A percentile compares a stretch with the other conserved stretches of the same genome.
Conservation (phyloP, 2,888 invertebrate species). For the Drosophila dives region DNA sequence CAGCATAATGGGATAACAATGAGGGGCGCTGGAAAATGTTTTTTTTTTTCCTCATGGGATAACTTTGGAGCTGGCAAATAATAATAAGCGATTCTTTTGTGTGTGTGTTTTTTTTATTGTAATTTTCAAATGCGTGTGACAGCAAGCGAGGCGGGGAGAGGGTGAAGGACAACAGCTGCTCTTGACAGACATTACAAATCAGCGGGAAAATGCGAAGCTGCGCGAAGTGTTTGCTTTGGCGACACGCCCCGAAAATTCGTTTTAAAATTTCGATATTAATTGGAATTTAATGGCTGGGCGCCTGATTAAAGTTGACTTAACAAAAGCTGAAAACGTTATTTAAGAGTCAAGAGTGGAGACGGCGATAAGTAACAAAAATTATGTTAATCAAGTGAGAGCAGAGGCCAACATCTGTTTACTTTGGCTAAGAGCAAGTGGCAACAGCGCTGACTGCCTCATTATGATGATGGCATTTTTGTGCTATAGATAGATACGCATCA, state of each 20-base stretch:
- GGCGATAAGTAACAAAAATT: constrained; percentile 43
- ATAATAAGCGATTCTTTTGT: constrained; percentile 37
- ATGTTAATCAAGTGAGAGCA: constrained; percentile 64
- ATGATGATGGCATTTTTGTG: constrained; percentile 58
- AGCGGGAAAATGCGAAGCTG: constrained; percentile 58
- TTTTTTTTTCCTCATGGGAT: constrained; percentile 5
- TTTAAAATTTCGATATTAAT: constrained; percentile 72
- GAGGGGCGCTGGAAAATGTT: constrained; percentile 15
- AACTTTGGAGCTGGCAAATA: constrained; percentile 31
- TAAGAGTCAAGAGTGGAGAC: not conserved
- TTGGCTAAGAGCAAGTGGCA: constrained; percentile 16
- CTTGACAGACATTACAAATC: constrained; percentile 73
- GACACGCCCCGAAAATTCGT: constrained; percentile 41
- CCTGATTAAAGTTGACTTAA: constrained; percentile 68
- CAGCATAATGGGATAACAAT: constrained; percentile 52
- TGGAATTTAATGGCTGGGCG: constrained; percentile 65
- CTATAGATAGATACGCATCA: constrained; percentile 6
- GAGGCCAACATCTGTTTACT: constrained; percentile 12
- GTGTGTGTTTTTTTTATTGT: constrained; percentile 30
- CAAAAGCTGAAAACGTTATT: constrained; percentile 31
- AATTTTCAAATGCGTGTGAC: constrained; percentile 60
- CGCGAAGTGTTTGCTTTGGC: constrained; percentile 51
- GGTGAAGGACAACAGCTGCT: constrained; percentile 59
- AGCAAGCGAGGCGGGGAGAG: not conserved
- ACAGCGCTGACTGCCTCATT: constrained; percentile 54